Evolutionary conservation across 1,140 invertebrate genomes (phyloP), one percentile per base, ranked within the genome.

Genomic region (Drosophila burlai): DNA sequence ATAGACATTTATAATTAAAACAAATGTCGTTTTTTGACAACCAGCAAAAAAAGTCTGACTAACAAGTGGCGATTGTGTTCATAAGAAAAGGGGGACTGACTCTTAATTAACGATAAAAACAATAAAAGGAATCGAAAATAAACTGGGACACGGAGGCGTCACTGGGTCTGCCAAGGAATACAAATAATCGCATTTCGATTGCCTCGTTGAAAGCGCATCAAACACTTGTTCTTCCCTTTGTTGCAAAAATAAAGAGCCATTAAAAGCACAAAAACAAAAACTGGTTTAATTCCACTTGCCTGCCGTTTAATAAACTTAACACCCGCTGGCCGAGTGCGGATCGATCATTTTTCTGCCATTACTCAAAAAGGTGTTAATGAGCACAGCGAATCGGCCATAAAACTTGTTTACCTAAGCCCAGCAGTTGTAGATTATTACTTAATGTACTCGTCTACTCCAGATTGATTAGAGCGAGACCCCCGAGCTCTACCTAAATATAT

Each of bases 141-240:
- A 54, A 42, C n/a, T 55, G 78, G 60, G 59, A 61, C 34, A 43
- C 46, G 60, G 49, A 46, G 55, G 49, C 76, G 64, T 61, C 59
- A 24, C 40, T 52, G 18, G n/a, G 58, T 57, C 55, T 69, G 21
- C 46, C 40, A 54, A 10, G 57, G 59, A 52, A 13, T 50, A 36
- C 42, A 26, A 62, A 54, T 89, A 81, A 89, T 89, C 63, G 52
- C 77, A 74, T 71, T 78, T 89, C 81, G 69, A 89, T 89, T 78
- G 74, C 66, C 79, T 69, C 59, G 61, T 82, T 86, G 62, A 68
- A 79, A 63, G 65, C 63, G 52, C 65, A 80, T 80, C 68, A 74
- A 75, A 46, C 38, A 78, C 64, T 69, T 66, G 31, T 57, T 73
- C 29, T 49, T 59, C 67, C 18, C 46, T 31, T 45, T 63, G 15